Evolutionary conservation across 2,888 invertebrate genomes (phyloP).

Genomic region (Trimorus sp.): DNA sequence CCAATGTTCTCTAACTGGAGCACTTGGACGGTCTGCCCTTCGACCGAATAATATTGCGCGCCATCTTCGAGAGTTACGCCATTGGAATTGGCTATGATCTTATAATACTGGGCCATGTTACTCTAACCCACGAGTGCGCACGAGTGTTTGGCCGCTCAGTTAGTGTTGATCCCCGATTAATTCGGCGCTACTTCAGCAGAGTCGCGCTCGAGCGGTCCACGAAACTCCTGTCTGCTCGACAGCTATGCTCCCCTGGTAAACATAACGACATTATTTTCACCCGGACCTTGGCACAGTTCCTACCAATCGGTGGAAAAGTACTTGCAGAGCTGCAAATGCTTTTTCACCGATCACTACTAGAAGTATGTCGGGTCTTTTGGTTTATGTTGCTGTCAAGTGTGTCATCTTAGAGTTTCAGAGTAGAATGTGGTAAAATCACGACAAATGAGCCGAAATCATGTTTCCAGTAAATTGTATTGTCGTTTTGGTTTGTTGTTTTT

Average conservation of each 20-base stretch:
- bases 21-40: constrained; percentile 78
- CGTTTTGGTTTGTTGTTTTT: too few relatives aligned
- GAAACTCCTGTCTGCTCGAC: constrained; percentile 73
- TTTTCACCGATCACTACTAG: too few relatives aligned
- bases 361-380: too few relatives aligned
- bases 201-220: constrained; percentile 71
- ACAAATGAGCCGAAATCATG: too few relatives aligned
- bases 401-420: too few relatives aligned
- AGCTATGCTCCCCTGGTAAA: constrained; percentile 72
- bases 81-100: constrained; percentile 77
- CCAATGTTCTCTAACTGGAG: constrained; percentile 76
- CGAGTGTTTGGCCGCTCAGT: constrained; percentile 68
- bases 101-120: constrained; percentile 80
- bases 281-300: constrained; percentile 8
- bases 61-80: constrained; percentile 77
- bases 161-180: constrained; percentile 64
- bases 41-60: constrained; percentile 75
- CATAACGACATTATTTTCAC: constrained; percentile 70
- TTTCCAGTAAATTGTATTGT: too few relatives aligned
- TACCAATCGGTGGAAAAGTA: constrained; percentile 6
- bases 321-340: too few relatives aligned
- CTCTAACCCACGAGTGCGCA: constrained; percentile 69
- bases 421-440: too few relatives aligned
- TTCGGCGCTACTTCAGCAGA: constrained; percentile 66
- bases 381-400: too few relatives aligned